Percentiles rank a stretch among this genome's conserved stretches.
phyloP scores from a whole-genome alignment of 2,888 invertebrate species.

The Athalia circularis region DNA sequence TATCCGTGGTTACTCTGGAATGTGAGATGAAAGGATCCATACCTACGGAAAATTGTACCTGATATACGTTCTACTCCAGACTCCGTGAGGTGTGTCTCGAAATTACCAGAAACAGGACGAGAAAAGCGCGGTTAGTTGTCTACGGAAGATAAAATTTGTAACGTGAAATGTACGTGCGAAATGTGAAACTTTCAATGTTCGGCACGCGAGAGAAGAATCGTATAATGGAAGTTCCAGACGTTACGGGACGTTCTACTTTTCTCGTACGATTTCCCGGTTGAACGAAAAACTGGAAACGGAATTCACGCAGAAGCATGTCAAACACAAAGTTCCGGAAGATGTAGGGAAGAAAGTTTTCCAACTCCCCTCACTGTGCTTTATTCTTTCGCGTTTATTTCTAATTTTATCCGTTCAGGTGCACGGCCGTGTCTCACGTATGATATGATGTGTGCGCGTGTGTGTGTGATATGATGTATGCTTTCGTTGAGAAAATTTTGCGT shows the following conservation, averaged over 20 bases:
- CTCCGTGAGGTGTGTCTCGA: conserved; percentile 2
- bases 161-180: not conserved
- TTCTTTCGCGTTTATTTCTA: too few species aligned
- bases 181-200: not conserved
- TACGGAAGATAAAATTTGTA: not conserved
- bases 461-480: not conserved
- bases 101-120: not conserved
- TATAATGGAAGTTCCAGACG: conserved; percentile 3
- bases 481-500: not conserved
- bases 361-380: too few species aligned
- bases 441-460: not conserved
- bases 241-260: conserved; percentile 13
- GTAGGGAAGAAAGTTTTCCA: too few species aligned
- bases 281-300: not conserved
- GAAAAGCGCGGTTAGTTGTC: too few species aligned
- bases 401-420: too few species aligned
- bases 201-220: not conserved
- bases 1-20: too few species aligned
- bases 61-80: conserved; percentile 16
- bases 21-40: not conserved
- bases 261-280: not conserved
- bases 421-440: too few species aligned
- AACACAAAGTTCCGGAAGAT: too few species aligned
- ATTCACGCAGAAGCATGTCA: not conserved
- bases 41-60: too few species aligned